A percentile compares a stretch with the other conserved stretches of the same genome.
Evolutionary conservation across 1,140 invertebrate species (phyloP).

Genomic region (Hyles vespertilio): DNA sequence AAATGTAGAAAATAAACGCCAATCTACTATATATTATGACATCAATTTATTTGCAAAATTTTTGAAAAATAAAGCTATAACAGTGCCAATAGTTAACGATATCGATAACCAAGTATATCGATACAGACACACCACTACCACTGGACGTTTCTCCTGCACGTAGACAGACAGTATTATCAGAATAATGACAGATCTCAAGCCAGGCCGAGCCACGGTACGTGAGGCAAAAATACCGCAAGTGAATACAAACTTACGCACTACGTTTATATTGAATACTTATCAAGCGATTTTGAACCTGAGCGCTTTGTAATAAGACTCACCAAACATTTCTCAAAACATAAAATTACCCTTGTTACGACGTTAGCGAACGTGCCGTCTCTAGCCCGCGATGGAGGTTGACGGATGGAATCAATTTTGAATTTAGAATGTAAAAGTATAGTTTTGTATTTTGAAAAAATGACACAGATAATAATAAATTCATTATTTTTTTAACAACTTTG

Average conservation of each 20-base stretch:
- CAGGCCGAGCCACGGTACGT: conserved; percentile 41
- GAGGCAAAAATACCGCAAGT: conserved; percentile 54
- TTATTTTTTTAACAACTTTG: no score
- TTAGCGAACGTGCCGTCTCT: conserved; percentile 9
- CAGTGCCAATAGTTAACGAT: background rate
- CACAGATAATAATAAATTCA: no score
- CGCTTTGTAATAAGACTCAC: background rate
- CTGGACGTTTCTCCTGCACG: conserved; percentile 45
- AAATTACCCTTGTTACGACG: background rate
- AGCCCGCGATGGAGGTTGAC: conserved; percentile 14
- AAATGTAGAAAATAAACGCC: no score
- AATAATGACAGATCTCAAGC: conserved; percentile 67
- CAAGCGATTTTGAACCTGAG: conserved; percentile 16
- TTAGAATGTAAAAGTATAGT: conserved; percentile 15
- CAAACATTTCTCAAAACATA: background rate
- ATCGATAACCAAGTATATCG: conserved; percentile 2
- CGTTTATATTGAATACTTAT: conserved; percentile 10
- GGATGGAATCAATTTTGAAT: conserved; percentile 26
- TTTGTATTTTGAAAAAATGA: conserved; percentile 1
- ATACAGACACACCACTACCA: conserved; percentile 32
- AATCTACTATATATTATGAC: no score
- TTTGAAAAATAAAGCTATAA: no score
- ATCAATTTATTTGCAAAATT: no score
- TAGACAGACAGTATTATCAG: conserved; percentile 61
- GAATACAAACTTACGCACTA: conserved; percentile 20